Conservation (phyloP, 2,113 vertebrate genomes). For the Brachirus orientalis region DNA sequence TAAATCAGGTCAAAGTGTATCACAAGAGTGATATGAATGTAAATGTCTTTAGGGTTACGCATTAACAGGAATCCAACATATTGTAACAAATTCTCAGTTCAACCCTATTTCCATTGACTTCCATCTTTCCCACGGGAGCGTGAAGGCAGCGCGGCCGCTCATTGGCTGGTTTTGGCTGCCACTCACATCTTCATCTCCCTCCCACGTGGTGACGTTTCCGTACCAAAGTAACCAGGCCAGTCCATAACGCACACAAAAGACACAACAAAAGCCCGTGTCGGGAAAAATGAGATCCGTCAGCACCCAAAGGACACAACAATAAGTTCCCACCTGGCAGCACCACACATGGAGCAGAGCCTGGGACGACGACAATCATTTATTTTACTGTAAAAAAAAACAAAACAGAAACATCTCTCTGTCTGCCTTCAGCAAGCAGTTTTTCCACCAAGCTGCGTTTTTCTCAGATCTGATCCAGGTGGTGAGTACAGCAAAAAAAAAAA, state of each 20-base stretch:
- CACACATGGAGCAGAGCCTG: slow-evolving; percentile 59
- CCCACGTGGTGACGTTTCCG: slow-evolving; percentile 76
- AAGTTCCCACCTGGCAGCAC: slow-evolving; percentile 50
- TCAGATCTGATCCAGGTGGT: slow-evolving; percentile 75
- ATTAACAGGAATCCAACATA: no score
- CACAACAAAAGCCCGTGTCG: slow-evolving; percentile 80
- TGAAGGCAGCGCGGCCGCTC: slow-evolving; percentile 48
- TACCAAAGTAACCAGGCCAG: slow-evolving; percentile 77
- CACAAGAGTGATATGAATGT: no score
- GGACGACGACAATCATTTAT: slow-evolving; percentile 48
- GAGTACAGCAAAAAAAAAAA: slow-evolving; percentile 52
- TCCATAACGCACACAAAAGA: slow-evolving; percentile 80
- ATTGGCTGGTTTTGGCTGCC: slow-evolving; percentile 63
- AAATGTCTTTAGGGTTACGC: no score
- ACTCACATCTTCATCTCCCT: slow-evolving; percentile 52
- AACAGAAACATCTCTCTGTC: slow-evolving; percentile 15
- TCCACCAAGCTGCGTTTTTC: slow-evolving; percentile 58
- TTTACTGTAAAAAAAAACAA: slow-evolving; percentile 36
- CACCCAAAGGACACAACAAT: slow-evolving; percentile 51
- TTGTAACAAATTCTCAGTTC: no score
- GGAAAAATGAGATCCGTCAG: slow-evolving; percentile 67
- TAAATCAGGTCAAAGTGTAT: no score
- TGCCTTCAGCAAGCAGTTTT: slow-evolving; percentile 37
- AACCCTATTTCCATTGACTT: background rate
- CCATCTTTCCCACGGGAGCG: slow-evolving; percentile 49